These are phyloP conservation scores for Leucophenga montana DNA, from an alignment of 2,888 invertebrate species.

Conservation along the genomic window DNA sequence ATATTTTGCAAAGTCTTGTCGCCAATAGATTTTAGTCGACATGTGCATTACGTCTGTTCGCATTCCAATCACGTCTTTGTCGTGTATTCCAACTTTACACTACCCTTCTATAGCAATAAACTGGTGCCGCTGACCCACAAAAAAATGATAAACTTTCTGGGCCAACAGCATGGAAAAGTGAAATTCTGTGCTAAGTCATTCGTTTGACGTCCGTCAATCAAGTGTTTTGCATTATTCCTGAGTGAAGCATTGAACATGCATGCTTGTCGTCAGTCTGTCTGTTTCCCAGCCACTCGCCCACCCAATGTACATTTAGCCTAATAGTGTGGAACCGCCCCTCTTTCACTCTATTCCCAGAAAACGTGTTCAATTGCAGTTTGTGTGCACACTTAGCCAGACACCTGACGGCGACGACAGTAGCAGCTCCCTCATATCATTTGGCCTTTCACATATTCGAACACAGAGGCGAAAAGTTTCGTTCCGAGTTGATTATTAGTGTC, in stretches of 20 bases:
- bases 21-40: not conserved
- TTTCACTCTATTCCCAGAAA: not conserved
- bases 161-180: conserved; percentile 9
- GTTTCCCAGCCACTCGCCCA: no score
- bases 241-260: no score
- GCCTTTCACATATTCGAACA: not conserved
- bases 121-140: not conserved
- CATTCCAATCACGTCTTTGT: conserved; percentile 11
- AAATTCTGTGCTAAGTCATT: not conserved
- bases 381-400: conserved; percentile 1
- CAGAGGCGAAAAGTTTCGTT: not conserved
- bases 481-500: not conserved
- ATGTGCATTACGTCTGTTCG: not conserved
- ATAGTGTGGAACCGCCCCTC: no score
- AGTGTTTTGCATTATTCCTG: no score
- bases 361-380: conserved; percentile 15
- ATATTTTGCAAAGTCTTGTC: not conserved
- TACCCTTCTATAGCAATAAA: no score
- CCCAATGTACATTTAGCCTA: no score
- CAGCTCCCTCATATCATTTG: no score
- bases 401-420: not conserved
- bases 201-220: no score
- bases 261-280: no score
- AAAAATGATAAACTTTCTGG: not conserved
- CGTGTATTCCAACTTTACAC: not conserved